Evolutionary conservation across 2,113 vertebrate genomes (phyloP).

Genomic region (Nipponia nippon): DNA sequence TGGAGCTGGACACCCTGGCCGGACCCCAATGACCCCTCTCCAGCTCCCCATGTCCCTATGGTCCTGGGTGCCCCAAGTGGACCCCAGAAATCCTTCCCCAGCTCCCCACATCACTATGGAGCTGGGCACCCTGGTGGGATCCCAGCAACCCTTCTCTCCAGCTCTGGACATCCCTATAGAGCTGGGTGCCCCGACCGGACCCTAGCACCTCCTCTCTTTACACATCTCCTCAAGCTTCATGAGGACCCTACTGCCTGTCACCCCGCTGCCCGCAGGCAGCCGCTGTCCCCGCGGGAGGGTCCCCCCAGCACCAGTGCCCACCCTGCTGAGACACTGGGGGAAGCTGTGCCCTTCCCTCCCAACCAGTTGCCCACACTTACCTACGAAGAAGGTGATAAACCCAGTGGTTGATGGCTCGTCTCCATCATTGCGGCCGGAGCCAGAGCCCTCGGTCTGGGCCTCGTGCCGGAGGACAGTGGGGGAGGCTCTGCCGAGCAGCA

Average conservation of each 20-base stretch:
- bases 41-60: background rate
- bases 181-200: background rate
- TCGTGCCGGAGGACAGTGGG: background rate
- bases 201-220: background rate
- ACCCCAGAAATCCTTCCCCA: background rate
- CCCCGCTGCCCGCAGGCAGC: background rate
- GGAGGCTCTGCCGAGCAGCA: background rate
- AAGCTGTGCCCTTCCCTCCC: background rate
- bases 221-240: background rate
- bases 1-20: background rate
- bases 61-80: background rate
- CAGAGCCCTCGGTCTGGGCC: background rate
- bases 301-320: accelerated
- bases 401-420: accelerated
- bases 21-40: accelerated
- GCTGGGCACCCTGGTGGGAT: too few species aligned
- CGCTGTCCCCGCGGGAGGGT: background rate
- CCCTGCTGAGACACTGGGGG: background rate
- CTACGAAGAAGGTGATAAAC: background rate
- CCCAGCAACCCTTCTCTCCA: background rate
- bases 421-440: background rate
- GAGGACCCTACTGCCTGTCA: background rate
- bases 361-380: background rate
- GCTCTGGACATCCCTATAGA: background rate
- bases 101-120: background rate